A percentile compares a stretch with the other conserved stretches of the same genome.
phyloP scores from a whole-genome alignment of 2,113 vertebrate species.

The Carassius gibelio region DNA sequence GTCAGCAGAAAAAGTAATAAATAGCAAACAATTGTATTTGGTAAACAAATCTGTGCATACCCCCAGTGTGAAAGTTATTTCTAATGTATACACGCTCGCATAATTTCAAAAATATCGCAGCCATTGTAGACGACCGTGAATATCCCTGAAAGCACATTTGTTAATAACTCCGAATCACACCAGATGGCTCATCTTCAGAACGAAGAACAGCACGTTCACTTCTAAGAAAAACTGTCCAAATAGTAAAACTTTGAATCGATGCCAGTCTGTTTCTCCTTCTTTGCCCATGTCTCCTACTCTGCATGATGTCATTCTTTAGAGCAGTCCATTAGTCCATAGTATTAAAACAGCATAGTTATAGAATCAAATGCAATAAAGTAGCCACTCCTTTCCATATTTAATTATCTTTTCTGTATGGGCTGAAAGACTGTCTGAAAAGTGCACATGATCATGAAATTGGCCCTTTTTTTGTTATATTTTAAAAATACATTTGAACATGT shows the following conservation, averaged over 20 bases:
- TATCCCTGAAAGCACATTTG: not conserved
- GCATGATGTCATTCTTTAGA: not conserved
- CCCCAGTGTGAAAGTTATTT: not conserved
- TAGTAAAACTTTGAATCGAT: not conserved
- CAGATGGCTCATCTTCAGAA: not conserved
- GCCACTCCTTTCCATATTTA: not conserved
- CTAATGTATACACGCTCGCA: not conserved
- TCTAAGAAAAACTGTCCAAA: constrained; percentile 8
- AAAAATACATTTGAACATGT: too few species aligned
- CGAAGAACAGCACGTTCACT: not conserved
- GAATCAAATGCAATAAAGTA: not conserved
- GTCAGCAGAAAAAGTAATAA: not conserved
- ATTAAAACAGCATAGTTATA: not conserved
- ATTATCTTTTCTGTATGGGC: too few species aligned
- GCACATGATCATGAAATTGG: too few species aligned
- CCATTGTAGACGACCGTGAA: not conserved
- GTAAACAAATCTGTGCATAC: not conserved
- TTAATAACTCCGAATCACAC: not conserved
- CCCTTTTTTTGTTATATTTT: too few species aligned
- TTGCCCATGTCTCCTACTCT: not conserved
- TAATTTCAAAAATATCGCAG: not conserved
- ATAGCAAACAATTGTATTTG: not conserved
- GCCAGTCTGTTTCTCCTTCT: not conserved
- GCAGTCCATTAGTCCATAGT: not conserved
- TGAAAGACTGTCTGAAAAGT: too few species aligned